A percentile compares a stretch with the other conserved stretches of the same genome.
Evolutionary conservation across 1,140 invertebrate species (phyloP).

Genomic region (Tetramorium parvispinum): DNA sequence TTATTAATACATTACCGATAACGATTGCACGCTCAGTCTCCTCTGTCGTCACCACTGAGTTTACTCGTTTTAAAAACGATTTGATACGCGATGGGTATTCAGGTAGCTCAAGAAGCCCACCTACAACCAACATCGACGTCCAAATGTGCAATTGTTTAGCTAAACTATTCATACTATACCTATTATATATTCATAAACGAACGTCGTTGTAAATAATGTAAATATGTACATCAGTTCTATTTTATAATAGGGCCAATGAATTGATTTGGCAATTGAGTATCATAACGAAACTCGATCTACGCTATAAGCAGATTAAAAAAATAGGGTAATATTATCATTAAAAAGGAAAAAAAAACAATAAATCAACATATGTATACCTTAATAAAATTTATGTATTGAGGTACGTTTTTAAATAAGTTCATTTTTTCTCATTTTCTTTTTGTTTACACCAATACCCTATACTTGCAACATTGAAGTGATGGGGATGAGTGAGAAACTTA

Average conservation of each 20-base stretch:
- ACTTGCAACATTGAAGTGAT: not conserved
- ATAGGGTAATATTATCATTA: constrained; percentile 84
- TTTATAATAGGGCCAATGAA: constrained; percentile 85
- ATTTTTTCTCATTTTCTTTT: constrained; percentile 73
- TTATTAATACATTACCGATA: not conserved
- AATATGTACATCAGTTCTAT: constrained; percentile 86
- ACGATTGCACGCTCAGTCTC: not conserved
- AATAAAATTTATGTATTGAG: constrained; percentile 86
- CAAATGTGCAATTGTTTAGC: constrained; percentile 85
- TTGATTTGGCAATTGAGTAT: constrained; percentile 82
- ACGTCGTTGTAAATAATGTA: constrained; percentile 84
- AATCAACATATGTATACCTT: constrained; percentile 85
- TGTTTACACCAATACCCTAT: not conserved
- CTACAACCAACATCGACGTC: constrained; percentile 85
- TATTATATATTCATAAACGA: constrained; percentile 74
- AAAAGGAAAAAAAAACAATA: constrained; percentile 84
- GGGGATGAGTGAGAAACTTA: not conserved
- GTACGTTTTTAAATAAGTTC: constrained; percentile 85
- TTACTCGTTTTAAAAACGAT: constrained; percentile 22
- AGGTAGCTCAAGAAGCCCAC: constrained; percentile 75
- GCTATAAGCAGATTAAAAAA: constrained; percentile 79
- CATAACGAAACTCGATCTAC: constrained; percentile 78
- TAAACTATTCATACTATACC: constrained; percentile 75
- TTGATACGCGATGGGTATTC: constrained; percentile 42
- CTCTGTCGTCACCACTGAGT: not conserved